Evolutionary conservation across 2,888 invertebrate genomes (phyloP).

Genomic region (Marronus borbonicus): DNA sequence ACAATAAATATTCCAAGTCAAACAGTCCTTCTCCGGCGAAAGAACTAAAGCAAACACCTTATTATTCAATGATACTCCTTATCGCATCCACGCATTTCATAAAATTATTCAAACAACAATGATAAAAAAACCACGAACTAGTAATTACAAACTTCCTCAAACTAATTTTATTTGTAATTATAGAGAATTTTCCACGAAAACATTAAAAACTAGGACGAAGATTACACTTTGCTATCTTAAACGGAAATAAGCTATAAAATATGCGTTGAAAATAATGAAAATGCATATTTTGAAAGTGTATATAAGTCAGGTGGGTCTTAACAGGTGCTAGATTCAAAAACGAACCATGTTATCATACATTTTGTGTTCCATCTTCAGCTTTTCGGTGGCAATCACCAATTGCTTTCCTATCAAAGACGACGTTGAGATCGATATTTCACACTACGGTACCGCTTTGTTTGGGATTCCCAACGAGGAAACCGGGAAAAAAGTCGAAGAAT

Average conservation of each 20-base stretch:
- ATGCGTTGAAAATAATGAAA: constrained; percentile 3
- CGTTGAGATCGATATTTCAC: constrained; percentile 46
- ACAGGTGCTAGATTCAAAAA: background rate
- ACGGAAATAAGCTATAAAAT: background rate
- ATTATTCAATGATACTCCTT: no score
- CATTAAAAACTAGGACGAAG: background rate
- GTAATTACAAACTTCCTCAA: constrained; percentile 1
- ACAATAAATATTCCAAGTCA: no score
- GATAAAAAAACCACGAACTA: no score
- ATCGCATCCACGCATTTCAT: no score
- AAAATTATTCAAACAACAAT: no score
- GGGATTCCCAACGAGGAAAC: constrained; percentile 73
- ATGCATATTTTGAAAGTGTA: background rate
- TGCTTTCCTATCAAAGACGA: background rate
- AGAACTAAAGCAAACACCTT: no score
- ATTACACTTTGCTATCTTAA: background rate
- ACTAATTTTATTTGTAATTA: background rate
- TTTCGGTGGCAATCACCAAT: background rate
- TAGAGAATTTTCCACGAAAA: background rate
- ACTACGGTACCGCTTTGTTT: constrained; percentile 36
- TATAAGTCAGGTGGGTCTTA: background rate
- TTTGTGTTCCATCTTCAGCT: background rate
- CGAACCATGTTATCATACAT: background rate
- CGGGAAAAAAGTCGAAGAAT: constrained; percentile 74
- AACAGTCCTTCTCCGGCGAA: no score